phyloP scores from a whole-genome alignment of 2,113 vertebrate genomes.

The Camelus bactrianus region DNA sequence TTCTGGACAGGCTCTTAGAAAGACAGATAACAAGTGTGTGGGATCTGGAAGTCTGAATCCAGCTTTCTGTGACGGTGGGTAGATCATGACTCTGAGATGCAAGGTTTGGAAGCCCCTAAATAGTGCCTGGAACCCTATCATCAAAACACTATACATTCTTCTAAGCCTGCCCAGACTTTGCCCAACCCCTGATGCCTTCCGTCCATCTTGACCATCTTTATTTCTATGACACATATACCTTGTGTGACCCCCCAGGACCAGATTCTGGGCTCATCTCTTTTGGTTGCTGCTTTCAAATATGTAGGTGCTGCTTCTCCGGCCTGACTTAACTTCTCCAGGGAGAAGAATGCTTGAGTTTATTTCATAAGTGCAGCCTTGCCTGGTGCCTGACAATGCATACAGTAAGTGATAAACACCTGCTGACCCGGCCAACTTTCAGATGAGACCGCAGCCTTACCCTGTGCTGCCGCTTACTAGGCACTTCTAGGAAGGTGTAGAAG shows the following conservation, averaged over 20 bases:
- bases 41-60: not conserved
- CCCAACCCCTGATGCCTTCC: not conserved
- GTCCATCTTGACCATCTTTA: not conserved
- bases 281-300: not conserved
- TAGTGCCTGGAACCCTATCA: not conserved
- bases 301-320: not conserved
- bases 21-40: not conserved
- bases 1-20: not conserved
- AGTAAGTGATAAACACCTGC: not conserved
- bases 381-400: not conserved
- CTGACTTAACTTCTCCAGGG: not conserved
- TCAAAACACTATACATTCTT: not conserved
- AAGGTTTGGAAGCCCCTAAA: not conserved
- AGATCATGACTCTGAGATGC: not conserved
- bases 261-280: not conserved
- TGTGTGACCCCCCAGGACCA: accelerated
- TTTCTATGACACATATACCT: not conserved
- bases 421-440: not conserved
- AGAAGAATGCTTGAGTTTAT: not conserved
- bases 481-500: slow-evolving; percentile 33
- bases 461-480: not conserved
- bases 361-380: not conserved
- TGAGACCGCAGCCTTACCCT: not conserved
- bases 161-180: not conserved
- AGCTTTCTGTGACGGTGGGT: not conserved